These are phyloP conservation scores for Spisula subtruncata DNA, from an alignment of 2,888 invertebrate genomes.

Conservation along the genomic window DNA sequence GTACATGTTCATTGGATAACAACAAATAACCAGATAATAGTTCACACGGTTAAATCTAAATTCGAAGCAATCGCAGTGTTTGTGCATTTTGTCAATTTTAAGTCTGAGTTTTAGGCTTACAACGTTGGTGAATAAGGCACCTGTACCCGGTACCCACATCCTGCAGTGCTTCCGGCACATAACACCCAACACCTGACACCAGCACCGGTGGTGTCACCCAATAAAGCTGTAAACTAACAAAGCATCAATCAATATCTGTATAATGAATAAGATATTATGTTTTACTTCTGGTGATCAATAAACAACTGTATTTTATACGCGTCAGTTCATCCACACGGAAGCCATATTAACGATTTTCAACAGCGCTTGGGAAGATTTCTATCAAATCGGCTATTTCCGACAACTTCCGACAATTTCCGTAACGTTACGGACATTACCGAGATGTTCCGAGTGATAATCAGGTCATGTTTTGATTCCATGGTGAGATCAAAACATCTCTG, in stretches of 20 bases:
- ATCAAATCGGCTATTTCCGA: background rate
- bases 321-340: background rate
- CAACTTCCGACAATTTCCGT: background rate
- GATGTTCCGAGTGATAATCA: background rate
- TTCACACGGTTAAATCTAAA: too few species aligned
- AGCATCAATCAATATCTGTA: background rate
- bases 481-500: background rate
- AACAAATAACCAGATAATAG: too few species aligned
- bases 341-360: background rate
- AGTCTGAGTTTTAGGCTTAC: too few species aligned
- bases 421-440: background rate
- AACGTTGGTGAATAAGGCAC: too few species aligned
- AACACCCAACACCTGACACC: too few species aligned
- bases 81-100: too few species aligned
- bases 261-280: background rate
- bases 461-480: slow-evolving; percentile 15
- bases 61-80: too few species aligned
- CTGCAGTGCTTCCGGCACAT: too few species aligned
- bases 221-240: too few species aligned
- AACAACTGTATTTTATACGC: background rate
- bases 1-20: too few species aligned
- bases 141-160: too few species aligned
- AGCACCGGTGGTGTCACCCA: too few species aligned
- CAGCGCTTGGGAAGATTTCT: background rate
- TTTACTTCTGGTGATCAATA: background rate